phyloP scores from a whole-genome alignment of 2,888 invertebrate species.

The Chloroclystis v-ata region DNA sequence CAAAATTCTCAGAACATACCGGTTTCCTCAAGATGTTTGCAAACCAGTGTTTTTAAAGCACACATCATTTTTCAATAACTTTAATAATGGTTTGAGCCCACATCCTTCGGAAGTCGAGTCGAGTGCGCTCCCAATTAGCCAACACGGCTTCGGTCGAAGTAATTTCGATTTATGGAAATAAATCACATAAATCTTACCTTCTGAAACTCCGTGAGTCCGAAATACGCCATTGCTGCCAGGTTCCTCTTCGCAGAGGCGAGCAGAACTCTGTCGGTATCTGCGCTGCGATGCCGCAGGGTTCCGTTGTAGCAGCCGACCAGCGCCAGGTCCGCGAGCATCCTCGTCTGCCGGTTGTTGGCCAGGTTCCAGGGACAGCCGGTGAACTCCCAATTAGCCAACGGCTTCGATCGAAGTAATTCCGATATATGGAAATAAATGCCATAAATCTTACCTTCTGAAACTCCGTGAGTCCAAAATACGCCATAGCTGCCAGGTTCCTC shows the following conservation, averaged over 20 bases:
- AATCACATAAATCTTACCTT: too few relatives aligned
- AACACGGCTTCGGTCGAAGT: too few relatives aligned
- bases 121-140: too few relatives aligned
- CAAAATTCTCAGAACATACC: too few relatives aligned
- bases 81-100: too few relatives aligned
- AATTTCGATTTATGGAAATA: too few relatives aligned
- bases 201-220: slow-evolving; percentile 97
- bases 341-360: slow-evolving; percentile 96
- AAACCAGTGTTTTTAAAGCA: too few relatives aligned
- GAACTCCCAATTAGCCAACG: slow-evolving; percentile 97
- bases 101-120: too few relatives aligned
- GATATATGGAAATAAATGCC: too few relatives aligned
- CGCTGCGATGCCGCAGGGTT: slow-evolving; percentile 81
- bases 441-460: slow-evolving; percentile 90
- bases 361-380: slow-evolving; percentile 94
- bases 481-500: slow-evolving; percentile 94
- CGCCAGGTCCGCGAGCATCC: slow-evolving; percentile 97
- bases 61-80: too few relatives aligned
- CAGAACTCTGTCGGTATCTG: slow-evolving; percentile 90
- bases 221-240: slow-evolving; percentile 96
- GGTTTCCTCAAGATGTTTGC: too few relatives aligned
- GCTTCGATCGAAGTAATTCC: too few relatives aligned
- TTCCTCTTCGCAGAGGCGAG: slow-evolving; percentile 97
- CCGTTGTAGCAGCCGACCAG: slow-evolving; percentile 95
- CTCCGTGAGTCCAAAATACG: slow-evolving; percentile 98